phyloP scores from a whole-genome alignment of 2,113 vertebrate genomes.

The Puma concolor region DNA sequence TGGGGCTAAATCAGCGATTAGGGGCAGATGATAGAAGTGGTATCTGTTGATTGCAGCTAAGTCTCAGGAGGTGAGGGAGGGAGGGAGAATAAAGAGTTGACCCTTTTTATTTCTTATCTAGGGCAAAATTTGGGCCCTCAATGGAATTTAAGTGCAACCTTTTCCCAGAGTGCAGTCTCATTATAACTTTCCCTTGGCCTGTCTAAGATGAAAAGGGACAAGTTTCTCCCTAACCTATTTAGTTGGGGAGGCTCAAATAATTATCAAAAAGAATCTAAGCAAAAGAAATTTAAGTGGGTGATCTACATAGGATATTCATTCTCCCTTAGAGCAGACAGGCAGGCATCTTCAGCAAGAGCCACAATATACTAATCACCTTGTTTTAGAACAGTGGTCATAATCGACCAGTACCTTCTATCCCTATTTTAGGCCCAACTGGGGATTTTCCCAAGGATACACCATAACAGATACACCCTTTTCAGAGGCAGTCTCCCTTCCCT shows the following conservation, averaged over 20 bases:
- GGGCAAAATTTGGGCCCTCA: not conserved
- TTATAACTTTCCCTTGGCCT: constrained; percentile 17
- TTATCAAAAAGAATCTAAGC: constrained; percentile 30
- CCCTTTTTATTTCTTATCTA: constrained; percentile 16
- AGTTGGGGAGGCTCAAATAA: not conserved
- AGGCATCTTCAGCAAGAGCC: not conserved
- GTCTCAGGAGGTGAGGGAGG: not conserved
- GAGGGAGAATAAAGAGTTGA: not conserved
- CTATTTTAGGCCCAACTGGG: not conserved
- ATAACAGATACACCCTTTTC: constrained; percentile 1
- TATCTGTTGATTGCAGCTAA: not conserved
- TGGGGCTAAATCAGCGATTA: not conserved
- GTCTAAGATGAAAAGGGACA: not conserved
- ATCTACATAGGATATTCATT: not conserved
- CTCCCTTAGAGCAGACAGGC: not conserved
- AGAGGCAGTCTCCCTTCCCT: not conserved
- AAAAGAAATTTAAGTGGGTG: not conserved
- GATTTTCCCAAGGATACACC: not conserved
- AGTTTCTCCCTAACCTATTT: not conserved
- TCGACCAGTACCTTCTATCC: not conserved
- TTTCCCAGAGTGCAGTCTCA: constrained; percentile 46
- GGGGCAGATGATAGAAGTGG: not conserved
- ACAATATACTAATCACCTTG: not conserved
- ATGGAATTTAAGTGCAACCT: not conserved
- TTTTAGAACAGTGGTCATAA: constrained; percentile 1